A percentile compares a stretch with the other conserved stretches of the same genome.
phyloP scores from a whole-genome alignment of 2,888 invertebrate genomes.

The Netelia melanura region DNA sequence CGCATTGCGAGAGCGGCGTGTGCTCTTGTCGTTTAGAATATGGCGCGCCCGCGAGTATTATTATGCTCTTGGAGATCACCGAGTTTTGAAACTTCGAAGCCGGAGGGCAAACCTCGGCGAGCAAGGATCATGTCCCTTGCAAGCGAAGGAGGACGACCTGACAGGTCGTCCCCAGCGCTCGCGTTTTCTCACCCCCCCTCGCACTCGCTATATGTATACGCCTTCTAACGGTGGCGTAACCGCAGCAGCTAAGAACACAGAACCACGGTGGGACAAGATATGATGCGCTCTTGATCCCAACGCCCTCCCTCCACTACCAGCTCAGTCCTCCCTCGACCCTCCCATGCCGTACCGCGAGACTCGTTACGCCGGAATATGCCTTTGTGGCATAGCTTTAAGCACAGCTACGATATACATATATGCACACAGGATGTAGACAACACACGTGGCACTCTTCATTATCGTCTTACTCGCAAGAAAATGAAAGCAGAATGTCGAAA shows the following conservation, averaged over 20 bases:
- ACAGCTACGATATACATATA: constrained; percentile 24
- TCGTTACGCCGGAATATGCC: constrained; percentile 56
- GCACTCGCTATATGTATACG: constrained; percentile 15
- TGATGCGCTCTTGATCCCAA: constrained; percentile 55
- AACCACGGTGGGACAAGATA: constrained; percentile 57
- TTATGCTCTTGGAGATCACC: constrained; percentile 57
- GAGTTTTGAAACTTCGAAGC: constrained; percentile 66
- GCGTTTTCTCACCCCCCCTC: constrained; percentile 32
- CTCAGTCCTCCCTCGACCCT: not conserved
- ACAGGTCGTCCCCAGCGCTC: constrained; percentile 58
- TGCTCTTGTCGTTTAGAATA: constrained; percentile 62
- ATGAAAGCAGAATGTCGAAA: not conserved
- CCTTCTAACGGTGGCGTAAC: constrained; percentile 35
- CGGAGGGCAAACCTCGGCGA: constrained; percentile 42
- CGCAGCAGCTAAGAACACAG: constrained; percentile 60
- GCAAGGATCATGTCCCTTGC: constrained; percentile 53
- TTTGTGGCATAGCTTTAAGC: constrained; percentile 34
- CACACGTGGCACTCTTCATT: constrained; percentile 25
- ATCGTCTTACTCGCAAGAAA: not conserved
- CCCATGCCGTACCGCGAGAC: constrained; percentile 40
- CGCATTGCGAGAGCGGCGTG: constrained; percentile 9
- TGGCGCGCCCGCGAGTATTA: constrained; percentile 40
- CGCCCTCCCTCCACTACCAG: constrained; percentile 30
- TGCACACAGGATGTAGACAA: not conserved
- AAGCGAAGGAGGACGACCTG: constrained; percentile 56